Evolutionary conservation across 2,888 invertebrate species (phyloP), one percentile per base, ranked within the genome.

Genomic region (Stratiomys singularior): DNA sequence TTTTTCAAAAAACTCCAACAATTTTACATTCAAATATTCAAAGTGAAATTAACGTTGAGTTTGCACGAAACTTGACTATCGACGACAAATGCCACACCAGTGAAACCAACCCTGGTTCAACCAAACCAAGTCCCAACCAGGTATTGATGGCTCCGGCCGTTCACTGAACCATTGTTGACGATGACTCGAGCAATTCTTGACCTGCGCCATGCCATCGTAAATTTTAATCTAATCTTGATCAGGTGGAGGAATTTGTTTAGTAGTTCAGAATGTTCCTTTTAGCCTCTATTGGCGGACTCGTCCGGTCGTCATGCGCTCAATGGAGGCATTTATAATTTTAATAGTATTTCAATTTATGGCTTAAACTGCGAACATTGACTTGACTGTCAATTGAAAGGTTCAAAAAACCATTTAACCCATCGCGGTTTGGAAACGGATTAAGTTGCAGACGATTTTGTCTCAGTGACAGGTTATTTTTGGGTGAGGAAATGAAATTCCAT

Each of bases 191-290:
- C 64, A 64, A 64, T 64, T 64, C 30, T 64, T 64, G 64, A 64
- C 64, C 64, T 64, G 64, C 64, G 64, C 27, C 64, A 28, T 64
- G 28, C 64, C 64, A 64, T 64, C 64, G 18, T 25, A 64, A 64
- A 64, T 64, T 64, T 27, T 64, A 64, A 64, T 64, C 64, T 27
- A 64, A 64, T 64, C 64, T 64, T 64, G 64, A 64, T 64, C 64
- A 64, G 64, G 64, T 64, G 64, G 64, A 64, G 28, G 64, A 64
- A 64, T 64, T 64, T 64, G 64, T 64, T 64, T 64, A 64, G 64
- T 64, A 64, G 64, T 64, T 64, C 64, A 30, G 30, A 30, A 64
- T 64, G 64, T 27, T 64, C 25, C 18, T 64, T 64, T 64, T 64
- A 9, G 37, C 37, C 37, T 37, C 37, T 37, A 60, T 60, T 60